Base-by-base conservation (phyloP, 2,797 vertebrate genomes). In the Cygnus olor region DNA sequence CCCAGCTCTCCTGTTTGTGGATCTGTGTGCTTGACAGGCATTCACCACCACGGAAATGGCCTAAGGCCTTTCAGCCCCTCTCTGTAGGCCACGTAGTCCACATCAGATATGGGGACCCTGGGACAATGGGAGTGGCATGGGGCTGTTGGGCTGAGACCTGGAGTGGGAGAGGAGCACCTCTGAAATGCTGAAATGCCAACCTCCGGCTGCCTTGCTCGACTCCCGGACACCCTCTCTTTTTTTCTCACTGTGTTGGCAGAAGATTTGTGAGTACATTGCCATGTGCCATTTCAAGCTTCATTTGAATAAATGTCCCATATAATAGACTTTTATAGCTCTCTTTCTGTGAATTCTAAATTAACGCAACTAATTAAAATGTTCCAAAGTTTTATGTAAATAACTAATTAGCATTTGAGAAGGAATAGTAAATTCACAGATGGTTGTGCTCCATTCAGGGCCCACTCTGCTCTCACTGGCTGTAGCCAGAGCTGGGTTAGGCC, bases 341-440 rank as follows among this genome's bases (percentile, higher is more conserved):
- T 94, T 93, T 95, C 88, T 68, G 64, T 95, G 88, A 85, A 90
- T 91, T 95, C 89, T 92, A 96, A 96, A 93, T 97, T 92, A 96
- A 96, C 47, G 2, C 85, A 91, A 92, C 95, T 96, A 95, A 97
- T 97, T 96, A 97, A 97, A 95, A 93, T 95, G 93, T 88, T 95
- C 85, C 91, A 94, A 92, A 92, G 95, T 94, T 97, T 96, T 96
- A 76, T 94, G 92, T 93, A 91, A 96, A 86, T 96, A 91, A 86
- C 89, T 96, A 88, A 95, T 81, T 96, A 94, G 94, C 95, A 93
- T n/a, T 78, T 95, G 63, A 79, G 96, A 94, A 95, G 64, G 87
- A 88, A 89, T 84, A 90, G 82, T 94, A 90, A 94, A 88, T 96
- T 88, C 53, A 72, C 87, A 93, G 85, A 94, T 97, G 85, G 89